Evolutionary conservation across 2,113 vertebrate species (phyloP).

Genomic region (Erythrocercus mccallii): DNA sequence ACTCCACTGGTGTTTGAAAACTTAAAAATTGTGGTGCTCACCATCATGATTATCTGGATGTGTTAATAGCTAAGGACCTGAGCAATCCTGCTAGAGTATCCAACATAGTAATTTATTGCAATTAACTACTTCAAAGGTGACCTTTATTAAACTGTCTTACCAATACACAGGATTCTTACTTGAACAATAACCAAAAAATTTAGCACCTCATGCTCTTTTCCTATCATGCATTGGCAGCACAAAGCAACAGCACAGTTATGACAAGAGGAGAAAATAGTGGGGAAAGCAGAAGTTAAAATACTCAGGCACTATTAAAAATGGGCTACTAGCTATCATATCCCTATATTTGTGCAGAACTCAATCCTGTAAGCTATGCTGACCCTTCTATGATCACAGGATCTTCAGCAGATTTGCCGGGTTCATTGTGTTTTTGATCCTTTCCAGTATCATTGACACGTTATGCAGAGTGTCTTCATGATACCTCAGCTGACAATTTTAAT

Average conservation of each 20-base stretch:
- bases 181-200: background rate
- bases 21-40: conserved; percentile 21
- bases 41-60: background rate
- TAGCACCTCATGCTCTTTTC: background rate
- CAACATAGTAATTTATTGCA: conserved; percentile 16
- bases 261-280: background rate
- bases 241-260: background rate
- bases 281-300: background rate
- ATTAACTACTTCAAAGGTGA: conserved; percentile 54
- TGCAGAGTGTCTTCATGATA: background rate
- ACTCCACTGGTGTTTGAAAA: conserved; percentile 24
- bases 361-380: fast-evolving
- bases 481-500: background rate
- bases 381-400: background rate
- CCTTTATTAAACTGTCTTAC: conserved; percentile 24
- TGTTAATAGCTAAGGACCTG: background rate
- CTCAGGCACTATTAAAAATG: background rate
- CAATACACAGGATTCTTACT: background rate
- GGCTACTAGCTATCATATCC: background rate
- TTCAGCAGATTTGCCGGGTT: background rate
- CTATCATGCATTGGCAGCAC: background rate
- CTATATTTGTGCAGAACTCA: background rate
- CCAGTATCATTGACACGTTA: background rate
- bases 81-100: conserved; percentile 27
- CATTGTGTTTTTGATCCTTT: background rate